These are phyloP conservation scores for Brachyhypopomus gauderio DNA, from an alignment of 2,113 vertebrate genomes.

Conservation along the genomic window DNA sequence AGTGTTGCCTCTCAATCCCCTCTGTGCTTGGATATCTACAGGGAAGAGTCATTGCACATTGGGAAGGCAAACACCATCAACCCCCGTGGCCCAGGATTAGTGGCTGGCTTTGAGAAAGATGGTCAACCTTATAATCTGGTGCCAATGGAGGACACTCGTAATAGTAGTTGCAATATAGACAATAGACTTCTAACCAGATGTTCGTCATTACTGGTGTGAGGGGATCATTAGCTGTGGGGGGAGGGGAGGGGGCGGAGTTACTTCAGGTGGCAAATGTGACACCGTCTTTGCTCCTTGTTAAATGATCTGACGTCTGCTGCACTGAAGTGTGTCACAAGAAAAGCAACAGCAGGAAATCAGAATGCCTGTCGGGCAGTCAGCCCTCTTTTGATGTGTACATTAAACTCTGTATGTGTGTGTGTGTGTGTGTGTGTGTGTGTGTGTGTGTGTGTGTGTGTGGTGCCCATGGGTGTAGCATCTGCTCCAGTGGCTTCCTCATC, in stretches of 20 bases:
- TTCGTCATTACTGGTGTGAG: slow-evolving; percentile 9
- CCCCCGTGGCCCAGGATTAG: neutral
- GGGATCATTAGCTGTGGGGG: too few relatives aligned
- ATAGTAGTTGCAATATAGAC: too few relatives aligned
- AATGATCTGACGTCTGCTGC: too few relatives aligned
- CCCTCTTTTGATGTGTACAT: neutral
- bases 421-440: slow-evolving; percentile 19
- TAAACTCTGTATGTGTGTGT: neutral
- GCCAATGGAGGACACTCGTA: too few relatives aligned
- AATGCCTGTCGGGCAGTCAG: neutral
- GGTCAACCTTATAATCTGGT: too few relatives aligned
- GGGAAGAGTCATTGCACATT: neutral
- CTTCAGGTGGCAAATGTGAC: too few relatives aligned
- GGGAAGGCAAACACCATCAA: neutral
- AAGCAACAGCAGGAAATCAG: too few relatives aligned
- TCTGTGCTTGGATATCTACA: too few relatives aligned
- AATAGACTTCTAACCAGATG: neutral
- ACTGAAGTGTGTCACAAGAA: too few relatives aligned
- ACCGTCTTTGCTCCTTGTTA: too few relatives aligned
- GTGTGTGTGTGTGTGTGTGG: slow-evolving; percentile 25
- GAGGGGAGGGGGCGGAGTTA: too few relatives aligned
- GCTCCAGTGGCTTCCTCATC: slow-evolving; percentile 35
- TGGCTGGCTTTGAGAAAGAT: neutral
- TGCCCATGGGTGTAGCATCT: slow-evolving; percentile 8
- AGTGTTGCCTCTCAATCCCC: too few relatives aligned